These are phyloP conservation scores for Anniella stebbinsi DNA, from an alignment of 2,797 vertebrate genomes.

Conservation along the genomic window DNA sequence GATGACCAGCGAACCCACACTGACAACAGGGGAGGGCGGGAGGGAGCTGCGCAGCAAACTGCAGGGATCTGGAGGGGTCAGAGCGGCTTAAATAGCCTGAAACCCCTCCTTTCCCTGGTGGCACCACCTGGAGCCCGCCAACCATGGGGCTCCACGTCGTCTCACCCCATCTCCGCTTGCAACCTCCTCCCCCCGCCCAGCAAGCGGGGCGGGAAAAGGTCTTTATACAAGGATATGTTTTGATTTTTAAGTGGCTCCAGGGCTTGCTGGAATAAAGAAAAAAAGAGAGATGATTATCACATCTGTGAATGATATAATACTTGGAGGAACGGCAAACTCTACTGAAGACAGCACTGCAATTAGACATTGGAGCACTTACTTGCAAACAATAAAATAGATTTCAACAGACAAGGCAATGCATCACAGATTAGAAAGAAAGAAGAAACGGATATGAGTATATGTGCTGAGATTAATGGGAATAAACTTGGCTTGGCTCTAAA, in stretches of 20 bases:
- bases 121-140: no score
- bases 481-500: not conserved
- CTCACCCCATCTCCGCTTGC: no score
- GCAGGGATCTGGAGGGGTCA: no score
- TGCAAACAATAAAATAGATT: conserved; percentile 1
- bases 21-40: no score
- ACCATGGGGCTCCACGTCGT: no score
- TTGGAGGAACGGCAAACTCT: not conserved
- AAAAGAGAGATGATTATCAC: not conserved
- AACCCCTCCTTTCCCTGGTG: no score
- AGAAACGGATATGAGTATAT: not conserved
- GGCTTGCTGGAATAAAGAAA: not conserved
- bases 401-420: not conserved
- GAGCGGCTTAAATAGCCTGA: no score
- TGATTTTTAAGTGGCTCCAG: not conserved
- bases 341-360: not conserved
- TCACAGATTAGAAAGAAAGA: not conserved
- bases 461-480: not conserved
- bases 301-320: not conserved
- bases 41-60: no score
- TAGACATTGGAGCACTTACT: not conserved
- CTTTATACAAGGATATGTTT: no score
- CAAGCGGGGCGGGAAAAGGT: no score
- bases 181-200: no score
- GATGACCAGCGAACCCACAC: no score